phyloP scores from a whole-genome alignment of 2,113 vertebrate species.

The Proterorhinus semilunaris region DNA sequence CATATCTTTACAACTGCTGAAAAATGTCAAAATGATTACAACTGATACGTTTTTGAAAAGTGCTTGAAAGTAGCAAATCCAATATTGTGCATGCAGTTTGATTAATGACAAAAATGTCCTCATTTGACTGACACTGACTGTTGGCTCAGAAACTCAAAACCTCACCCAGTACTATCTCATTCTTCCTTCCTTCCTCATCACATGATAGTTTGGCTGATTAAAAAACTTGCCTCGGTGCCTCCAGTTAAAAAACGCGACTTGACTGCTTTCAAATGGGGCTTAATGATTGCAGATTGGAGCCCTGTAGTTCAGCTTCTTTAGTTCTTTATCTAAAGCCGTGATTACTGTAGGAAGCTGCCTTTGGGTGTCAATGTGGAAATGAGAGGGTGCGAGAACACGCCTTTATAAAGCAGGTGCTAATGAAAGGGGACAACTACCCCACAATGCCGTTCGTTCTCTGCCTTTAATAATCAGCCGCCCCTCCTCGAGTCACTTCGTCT shows the following conservation, averaged over 20 bases:
- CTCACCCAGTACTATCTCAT: background rate
- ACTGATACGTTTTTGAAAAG: background rate
- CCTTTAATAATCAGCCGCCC: conserved; percentile 43
- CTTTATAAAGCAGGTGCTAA: conserved; percentile 50
- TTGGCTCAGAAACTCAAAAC: background rate
- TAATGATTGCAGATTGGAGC: conserved; percentile 2
- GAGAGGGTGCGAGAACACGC: conserved; percentile 36
- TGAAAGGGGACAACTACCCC: conserved; percentile 42
- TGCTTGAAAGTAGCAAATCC: background rate
- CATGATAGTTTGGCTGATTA: background rate
- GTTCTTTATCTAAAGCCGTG: background rate
- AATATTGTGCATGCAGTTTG: background rate
- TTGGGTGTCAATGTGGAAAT: conserved; percentile 41
- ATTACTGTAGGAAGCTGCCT: conserved; percentile 20
- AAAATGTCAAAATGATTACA: no score
- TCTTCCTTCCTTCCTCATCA: conserved; percentile 4
- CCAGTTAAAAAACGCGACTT: background rate
- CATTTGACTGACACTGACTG: background rate
- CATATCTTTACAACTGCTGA: no score
- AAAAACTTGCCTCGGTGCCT: background rate
- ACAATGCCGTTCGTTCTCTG: background rate
- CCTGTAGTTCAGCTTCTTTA: conserved; percentile 3
- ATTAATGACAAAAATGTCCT: background rate
- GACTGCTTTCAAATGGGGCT: background rate
- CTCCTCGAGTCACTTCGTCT: conserved; percentile 34